Evolutionary conservation across 2,888 invertebrate genomes (phyloP).

Genomic region (Pocota personata): DNA sequence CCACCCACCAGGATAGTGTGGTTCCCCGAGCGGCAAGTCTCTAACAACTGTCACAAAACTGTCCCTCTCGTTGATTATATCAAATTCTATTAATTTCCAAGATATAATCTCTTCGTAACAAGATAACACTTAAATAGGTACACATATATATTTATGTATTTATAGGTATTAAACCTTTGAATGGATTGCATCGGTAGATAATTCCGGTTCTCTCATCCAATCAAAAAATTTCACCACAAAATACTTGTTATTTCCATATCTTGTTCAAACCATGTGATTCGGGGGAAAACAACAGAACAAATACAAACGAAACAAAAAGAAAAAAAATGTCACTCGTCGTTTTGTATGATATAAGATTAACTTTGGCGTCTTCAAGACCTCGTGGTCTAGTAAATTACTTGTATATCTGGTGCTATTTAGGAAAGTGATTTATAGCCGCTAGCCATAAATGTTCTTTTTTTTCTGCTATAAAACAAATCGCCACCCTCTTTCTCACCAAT

Average conservation of each 20-base stretch:
- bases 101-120: neutral
- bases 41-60: constrained; percentile 4
- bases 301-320: neutral
- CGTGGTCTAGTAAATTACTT: constrained; percentile 54
- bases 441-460: constrained; percentile 47
- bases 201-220: constrained; percentile 3
- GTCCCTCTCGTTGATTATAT: neutral
- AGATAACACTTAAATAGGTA: neutral
- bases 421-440: constrained; percentile 41
- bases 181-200: constrained; percentile 33
- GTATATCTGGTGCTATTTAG: constrained; percentile 34
- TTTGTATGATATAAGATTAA: constrained; percentile 29
- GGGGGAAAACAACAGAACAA: neutral
- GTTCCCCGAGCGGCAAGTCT: neutral
- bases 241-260: constrained; percentile 12
- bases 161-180: neutral
- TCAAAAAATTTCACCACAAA: constrained; percentile 1
- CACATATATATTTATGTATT: neutral
- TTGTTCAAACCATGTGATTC: constrained; percentile 43
- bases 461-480: constrained; percentile 45
- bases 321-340: constrained; percentile 13
- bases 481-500: neutral
- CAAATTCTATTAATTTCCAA: constrained; percentile 1
- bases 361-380: constrained; percentile 43
- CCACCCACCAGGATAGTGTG: neutral